Percentiles rank a stretch among this genome's conserved stretches.
Evolutionary conservation across 2,113 vertebrate species (phyloP).

Genomic region (Neofelis nebulosa): DNA sequence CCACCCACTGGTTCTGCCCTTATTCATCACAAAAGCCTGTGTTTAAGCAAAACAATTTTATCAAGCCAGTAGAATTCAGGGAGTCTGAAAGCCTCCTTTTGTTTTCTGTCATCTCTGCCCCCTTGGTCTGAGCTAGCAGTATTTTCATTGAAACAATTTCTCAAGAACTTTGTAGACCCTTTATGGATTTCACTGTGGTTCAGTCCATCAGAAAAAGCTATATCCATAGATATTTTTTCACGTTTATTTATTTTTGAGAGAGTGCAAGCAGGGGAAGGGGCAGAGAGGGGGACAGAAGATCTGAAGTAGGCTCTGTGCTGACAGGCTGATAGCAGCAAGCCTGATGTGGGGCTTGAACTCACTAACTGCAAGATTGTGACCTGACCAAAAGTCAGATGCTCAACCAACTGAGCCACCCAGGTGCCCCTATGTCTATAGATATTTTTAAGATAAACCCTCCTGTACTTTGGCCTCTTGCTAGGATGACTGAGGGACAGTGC

Average conservation of each 20-base stretch:
- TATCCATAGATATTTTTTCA: neutral
- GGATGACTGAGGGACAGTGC: neutral
- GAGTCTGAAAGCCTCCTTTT: neutral
- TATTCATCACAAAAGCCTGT: neutral
- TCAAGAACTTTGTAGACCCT: neutral
- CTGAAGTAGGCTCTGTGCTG: too few species aligned
- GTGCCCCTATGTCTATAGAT: neutral
- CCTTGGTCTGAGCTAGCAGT: neutral
- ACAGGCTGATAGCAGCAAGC: too few species aligned
- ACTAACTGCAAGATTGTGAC: too few species aligned
- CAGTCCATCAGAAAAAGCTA: neutral
- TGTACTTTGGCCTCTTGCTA: neutral
- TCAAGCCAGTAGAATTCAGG: neutral
- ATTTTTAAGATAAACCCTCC: neutral
- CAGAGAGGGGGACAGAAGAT: too few species aligned
- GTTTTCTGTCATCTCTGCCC: neutral
- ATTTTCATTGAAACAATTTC: neutral
- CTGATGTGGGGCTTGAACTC: too few species aligned
- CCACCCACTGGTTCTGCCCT: neutral
- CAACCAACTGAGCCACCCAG: too few species aligned
- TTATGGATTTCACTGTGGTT: neutral
- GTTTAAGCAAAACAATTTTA: neutral
- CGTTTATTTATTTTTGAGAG: too few species aligned
- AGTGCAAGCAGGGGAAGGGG: too few species aligned
- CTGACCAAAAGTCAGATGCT: too few species aligned